A percentile compares a stretch with the other conserved stretches of the same genome.
Evolutionary conservation across 1,140 invertebrate genomes (phyloP).

Genomic region (Drosophila pachea): DNA sequence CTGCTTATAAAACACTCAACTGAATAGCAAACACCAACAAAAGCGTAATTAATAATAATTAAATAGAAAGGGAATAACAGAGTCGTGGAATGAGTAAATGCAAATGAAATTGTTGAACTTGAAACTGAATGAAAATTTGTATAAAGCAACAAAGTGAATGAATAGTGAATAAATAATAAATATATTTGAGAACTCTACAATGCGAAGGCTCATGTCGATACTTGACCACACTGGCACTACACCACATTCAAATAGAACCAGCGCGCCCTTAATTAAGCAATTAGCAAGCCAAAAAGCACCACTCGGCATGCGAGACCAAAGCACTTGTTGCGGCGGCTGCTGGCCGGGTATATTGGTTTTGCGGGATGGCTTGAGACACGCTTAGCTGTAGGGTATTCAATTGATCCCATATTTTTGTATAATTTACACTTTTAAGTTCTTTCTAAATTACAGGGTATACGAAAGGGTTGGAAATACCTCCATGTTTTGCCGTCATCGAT

Average conservation of each 20-base stretch:
- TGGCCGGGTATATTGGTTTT: slow-evolving; percentile 4
- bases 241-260: neutral
- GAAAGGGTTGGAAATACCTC: too few relatives aligned
- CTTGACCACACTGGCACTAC: too few relatives aligned
- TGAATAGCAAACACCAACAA: neutral
- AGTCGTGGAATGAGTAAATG: slow-evolving; percentile 24
- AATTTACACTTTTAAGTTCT: too few relatives aligned
- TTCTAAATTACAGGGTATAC: too few relatives aligned
- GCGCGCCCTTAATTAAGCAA: slow-evolving; percentile 30
- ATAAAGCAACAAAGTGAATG: slow-evolving; percentile 55
- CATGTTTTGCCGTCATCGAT: too few relatives aligned
- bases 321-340: neutral
- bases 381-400: neutral
- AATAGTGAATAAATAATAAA: slow-evolving; percentile 59
- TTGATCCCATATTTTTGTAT: too few relatives aligned
- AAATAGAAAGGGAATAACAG: slow-evolving; percentile 22
- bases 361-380: neutral
- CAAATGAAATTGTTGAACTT: slow-evolving; percentile 52
- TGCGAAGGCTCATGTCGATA: neutral
- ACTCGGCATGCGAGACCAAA: slow-evolving; percentile 2
- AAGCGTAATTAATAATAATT: slow-evolving; percentile 24
- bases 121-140: slow-evolving; percentile 57
- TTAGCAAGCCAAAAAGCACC: slow-evolving; percentile 35
- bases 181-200: slow-evolving; percentile 55
- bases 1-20: slow-evolving; percentile 21